Evolutionary conservation across 2,888 invertebrate species (phyloP).

Genomic region (Hecatera dysodea): DNA sequence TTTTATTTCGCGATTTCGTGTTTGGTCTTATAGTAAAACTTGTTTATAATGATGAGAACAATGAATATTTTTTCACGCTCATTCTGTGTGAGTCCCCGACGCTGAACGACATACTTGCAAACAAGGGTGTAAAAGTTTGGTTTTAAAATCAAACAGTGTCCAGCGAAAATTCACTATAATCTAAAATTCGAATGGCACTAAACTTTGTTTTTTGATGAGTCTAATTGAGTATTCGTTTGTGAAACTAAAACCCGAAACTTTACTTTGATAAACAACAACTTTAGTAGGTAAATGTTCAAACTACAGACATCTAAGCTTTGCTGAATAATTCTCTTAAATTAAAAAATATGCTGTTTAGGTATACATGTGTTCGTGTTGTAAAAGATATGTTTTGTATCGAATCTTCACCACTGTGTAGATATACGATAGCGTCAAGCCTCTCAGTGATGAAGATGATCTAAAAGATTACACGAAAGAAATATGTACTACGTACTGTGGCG

Average conservation of each 20-base stretch:
- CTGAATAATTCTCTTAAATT: not conserved
- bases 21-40: too few species aligned
- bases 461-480: conserved; percentile 5
- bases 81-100: too few species aligned
- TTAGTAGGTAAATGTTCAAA: not conserved
- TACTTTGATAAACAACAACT: not conserved
- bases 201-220: not conserved
- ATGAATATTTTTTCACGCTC: too few species aligned
- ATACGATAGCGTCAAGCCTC: not conserved
- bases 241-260: conserved; percentile 2
- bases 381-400: not conserved
- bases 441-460: not conserved
- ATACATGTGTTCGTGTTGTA: too few species aligned
- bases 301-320: not conserved
- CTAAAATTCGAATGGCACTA: not conserved
- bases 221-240: not conserved
- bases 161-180: not conserved
- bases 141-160: not conserved
- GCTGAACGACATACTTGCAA: not conserved
- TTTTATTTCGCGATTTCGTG: too few species aligned
- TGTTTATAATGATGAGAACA: too few species aligned
- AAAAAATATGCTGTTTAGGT: not conserved
- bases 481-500: too few species aligned
- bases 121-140: not conserved
- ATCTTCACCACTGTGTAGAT: not conserved